Percentiles rank a stretch among this genome's conserved stretches.
Evolutionary conservation across 2,888 invertebrate genomes (phyloP).

Genomic region (Cecidostiba fungosa): DNA sequence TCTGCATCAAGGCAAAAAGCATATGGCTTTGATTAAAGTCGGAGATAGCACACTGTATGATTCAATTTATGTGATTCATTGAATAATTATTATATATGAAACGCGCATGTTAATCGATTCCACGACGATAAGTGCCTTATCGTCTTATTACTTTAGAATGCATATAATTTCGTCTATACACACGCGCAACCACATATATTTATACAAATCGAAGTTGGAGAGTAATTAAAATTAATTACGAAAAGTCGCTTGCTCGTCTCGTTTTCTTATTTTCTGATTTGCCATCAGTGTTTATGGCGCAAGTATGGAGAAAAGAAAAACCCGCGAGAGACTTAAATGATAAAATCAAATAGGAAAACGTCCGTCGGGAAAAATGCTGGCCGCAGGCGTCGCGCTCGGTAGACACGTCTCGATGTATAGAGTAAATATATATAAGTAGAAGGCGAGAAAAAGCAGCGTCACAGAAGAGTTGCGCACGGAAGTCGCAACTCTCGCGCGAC

Average conservation of each 20-base stretch:
- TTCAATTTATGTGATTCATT: not conserved
- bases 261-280: not conserved
- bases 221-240: not conserved
- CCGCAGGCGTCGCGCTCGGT: not conserved
- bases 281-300: not conserved
- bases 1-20: not conserved
- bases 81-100: not conserved
- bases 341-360: not conserved
- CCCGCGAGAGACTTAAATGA: not conserved
- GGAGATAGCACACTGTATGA: not conserved
- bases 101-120: not conserved
- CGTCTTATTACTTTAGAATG: not conserved
- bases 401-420: not conserved
- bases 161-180: not conserved
- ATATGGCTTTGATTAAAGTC: not conserved
- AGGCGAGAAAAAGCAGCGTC: slow-evolving; percentile 24
- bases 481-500: slow-evolving; percentile 21
- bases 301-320: not conserved
- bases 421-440: not conserved
- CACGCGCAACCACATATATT: not conserved
- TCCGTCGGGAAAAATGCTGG: not conserved
- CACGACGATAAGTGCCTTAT: not conserved
- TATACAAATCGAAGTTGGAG: not conserved
- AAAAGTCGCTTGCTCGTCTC: not conserved
- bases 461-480: not conserved